phyloP scores from a whole-genome alignment of 2,113 vertebrate genomes.

The Tyrannus savana region DNA sequence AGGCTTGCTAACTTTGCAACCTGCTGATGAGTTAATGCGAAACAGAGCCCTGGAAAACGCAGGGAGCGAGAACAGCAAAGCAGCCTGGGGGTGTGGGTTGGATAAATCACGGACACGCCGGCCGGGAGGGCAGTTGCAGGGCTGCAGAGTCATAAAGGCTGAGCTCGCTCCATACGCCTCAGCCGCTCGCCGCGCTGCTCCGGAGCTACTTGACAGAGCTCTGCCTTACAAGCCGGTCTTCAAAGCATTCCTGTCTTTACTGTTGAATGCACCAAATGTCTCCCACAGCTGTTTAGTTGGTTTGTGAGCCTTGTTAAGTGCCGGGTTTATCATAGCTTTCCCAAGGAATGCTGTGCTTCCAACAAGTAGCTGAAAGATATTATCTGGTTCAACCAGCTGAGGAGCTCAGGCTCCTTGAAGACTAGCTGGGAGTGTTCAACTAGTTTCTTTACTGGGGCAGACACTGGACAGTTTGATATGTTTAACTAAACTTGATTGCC shows the following conservation, averaged over 20 bases:
- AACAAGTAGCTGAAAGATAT: conserved; percentile 53
- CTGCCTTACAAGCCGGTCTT: conserved; percentile 23
- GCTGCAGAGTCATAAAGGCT: not conserved
- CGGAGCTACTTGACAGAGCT: not conserved
- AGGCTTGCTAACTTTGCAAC: not conserved
- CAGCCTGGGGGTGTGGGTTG: not conserved
- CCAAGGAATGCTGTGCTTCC: not conserved
- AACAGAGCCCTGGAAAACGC: conserved; percentile 32
- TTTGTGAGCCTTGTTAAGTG: conserved; percentile 62
- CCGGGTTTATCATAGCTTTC: conserved; percentile 30
- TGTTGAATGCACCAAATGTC: conserved; percentile 52
- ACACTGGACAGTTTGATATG: not conserved
- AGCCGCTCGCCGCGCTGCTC: not conserved
- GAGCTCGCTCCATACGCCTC: not conserved
- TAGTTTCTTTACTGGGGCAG: not conserved
- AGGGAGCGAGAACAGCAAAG: not conserved
- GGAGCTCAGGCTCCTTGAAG: not conserved
- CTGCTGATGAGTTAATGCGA: conserved; percentile 53
- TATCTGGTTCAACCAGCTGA: conserved; percentile 16
- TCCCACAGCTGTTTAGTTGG: conserved; percentile 58
- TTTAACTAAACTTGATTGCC: not conserved
- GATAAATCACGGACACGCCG: not conserved
- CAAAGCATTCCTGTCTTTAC: conserved; percentile 71
- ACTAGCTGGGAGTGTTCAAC: not conserved
- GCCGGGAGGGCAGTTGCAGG: not conserved